These are phyloP conservation scores for Parapristionchus giblindavisi DNA, from an alignment of 2,888 invertebrate genomes.

Conservation along the genomic window DNA sequence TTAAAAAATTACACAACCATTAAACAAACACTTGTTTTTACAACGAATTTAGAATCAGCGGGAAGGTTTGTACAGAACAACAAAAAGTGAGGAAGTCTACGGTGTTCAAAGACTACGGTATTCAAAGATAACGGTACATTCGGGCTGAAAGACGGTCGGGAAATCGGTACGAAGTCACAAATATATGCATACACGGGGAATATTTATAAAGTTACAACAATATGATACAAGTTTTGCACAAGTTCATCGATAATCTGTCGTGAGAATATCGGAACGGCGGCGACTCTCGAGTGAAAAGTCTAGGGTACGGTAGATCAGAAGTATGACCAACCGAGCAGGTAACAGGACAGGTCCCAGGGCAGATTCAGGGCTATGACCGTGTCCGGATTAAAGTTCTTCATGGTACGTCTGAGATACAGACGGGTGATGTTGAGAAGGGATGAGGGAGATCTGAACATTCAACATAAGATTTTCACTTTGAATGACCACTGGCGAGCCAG, in stretches of 20 bases:
- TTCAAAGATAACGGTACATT: no score
- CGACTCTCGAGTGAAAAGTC: background rate
- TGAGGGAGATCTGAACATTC: slow-evolving; percentile 53
- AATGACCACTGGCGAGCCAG: background rate
- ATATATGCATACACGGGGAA: no score
- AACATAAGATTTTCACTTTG: background rate
- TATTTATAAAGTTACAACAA: no score
- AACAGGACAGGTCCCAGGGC: slow-evolving; percentile 50
- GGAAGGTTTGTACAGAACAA: no score
- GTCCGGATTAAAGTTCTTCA: slow-evolving; percentile 48
- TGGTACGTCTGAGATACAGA: slow-evolving; percentile 48
- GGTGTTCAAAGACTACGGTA: no score
- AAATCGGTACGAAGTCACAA: no score
- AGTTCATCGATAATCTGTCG: slow-evolving; percentile 20
- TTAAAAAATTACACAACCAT: no score
- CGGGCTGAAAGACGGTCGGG: no score
- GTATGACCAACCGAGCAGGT: slow-evolving; percentile 52
- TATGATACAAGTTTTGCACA: no score
- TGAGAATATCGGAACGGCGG: slow-evolving; percentile 8
- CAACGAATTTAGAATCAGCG: no score
- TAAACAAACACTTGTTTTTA: no score
- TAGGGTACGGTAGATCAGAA: background rate
- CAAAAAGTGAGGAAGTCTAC: no score
- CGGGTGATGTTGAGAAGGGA: slow-evolving; percentile 57
- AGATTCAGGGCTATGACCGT: slow-evolving; percentile 52